Percentiles rank a stretch among this genome's conserved stretches.
Evolutionary conservation across 2,797 vertebrate genomes (phyloP).

Genomic region (Petrocephalus schoutedeni): DNA sequence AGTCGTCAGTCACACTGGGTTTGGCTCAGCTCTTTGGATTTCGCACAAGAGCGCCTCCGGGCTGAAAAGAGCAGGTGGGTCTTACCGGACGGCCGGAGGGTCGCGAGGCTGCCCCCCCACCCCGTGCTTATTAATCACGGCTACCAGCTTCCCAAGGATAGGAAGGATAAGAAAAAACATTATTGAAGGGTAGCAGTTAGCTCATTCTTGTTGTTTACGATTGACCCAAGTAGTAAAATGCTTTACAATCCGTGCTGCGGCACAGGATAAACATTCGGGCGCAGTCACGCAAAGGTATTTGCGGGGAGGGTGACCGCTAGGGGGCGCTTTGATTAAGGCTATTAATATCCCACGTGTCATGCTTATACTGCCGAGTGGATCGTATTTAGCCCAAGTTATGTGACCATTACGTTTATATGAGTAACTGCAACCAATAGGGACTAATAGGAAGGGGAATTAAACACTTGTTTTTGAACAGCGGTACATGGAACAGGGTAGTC

Average conservation of each 20-base stretch:
- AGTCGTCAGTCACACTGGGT: background rate
- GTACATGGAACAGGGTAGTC: background rate
- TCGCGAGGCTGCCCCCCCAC: background rate
- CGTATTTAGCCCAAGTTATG: background rate
- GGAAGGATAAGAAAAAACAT: background rate
- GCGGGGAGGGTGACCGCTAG: background rate
- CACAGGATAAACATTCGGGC: background rate
- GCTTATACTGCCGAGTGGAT: background rate
- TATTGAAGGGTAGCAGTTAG: background rate
- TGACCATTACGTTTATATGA: background rate
- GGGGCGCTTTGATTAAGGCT: background rate
- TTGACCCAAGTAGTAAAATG: background rate
- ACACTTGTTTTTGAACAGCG: background rate
- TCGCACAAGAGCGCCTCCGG: background rate
- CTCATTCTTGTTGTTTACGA: background rate
- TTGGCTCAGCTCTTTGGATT: background rate
- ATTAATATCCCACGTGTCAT: background rate
- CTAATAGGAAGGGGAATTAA: background rate
- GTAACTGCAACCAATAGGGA: background rate
- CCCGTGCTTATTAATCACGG: background rate
- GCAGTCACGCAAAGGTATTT: background rate
- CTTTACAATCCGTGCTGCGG: background rate
- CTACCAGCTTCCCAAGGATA: background rate
- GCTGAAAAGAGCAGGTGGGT: conserved; percentile 2
- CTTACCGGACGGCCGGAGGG: background rate